Percentiles rank a stretch among this genome's conserved stretches.
These are phyloP conservation scores for Dicycla oo DNA, from an alignment of 2,888 invertebrate species.

Conservation along the genomic window DNA sequence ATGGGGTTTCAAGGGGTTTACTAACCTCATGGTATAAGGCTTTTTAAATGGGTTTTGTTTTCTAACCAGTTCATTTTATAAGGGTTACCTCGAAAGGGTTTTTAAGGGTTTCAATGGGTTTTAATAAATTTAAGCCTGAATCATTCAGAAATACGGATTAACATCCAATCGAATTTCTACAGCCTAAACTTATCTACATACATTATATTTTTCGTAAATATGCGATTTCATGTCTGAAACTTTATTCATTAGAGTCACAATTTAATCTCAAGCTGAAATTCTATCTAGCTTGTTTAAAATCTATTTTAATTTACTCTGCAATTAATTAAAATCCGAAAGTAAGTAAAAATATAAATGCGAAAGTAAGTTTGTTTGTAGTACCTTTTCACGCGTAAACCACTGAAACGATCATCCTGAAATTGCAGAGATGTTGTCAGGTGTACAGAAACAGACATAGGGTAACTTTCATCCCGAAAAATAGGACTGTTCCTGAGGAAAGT, in stretches of 20 bases:
- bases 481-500: too few relatives aligned
- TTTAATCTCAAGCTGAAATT: constrained; percentile 29
- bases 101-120: neutral
- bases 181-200: neutral
- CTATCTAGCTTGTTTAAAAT: constrained; percentile 4
- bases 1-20: neutral
- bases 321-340: too few relatives aligned
- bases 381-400: too few relatives aligned
- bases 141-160: neutral
- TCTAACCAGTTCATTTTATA: neutral
- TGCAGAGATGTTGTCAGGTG: too few relatives aligned
- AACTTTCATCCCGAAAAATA: too few relatives aligned
- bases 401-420: too few relatives aligned
- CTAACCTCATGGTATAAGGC: neutral
- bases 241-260: constrained; percentile 45
- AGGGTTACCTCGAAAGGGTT: too few relatives aligned
- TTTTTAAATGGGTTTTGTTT: neutral
- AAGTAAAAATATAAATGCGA: too few relatives aligned
- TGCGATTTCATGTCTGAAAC: constrained; percentile 33
- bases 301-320: neutral
- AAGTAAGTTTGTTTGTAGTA: too few relatives aligned
- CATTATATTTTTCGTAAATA: constrained; percentile 17
- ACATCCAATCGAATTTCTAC: neutral
- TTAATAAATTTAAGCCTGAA: neutral
- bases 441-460: too few relatives aligned